Base-by-base conservation (phyloP, 1,140 invertebrate genomes). In the Gryllus bimaculatus region DNA sequence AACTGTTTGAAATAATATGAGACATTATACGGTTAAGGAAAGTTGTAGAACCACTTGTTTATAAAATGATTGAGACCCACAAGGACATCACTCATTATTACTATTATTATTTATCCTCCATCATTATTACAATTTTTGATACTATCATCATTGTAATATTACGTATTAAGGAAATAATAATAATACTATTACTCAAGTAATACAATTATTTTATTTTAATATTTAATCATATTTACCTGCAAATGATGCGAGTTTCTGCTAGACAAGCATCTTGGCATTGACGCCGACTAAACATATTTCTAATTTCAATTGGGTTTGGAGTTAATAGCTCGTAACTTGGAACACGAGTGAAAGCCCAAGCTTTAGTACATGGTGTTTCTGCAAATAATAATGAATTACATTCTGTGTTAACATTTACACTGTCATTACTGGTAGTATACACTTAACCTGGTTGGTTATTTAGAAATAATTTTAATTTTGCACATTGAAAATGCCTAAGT, bases 291-390 rank as follows among this genome's bases (percentile, higher is more conserved):
- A 81, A 81, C 8, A 89, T 84, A 79, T 84, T 86, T 49, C 83
- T 82, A 12, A 87, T 79, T 79, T 86, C 84, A 20, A 85, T 82
- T 76, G 85, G 85, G 12, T 86, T 84, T 54, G 82, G 82, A 21
- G 84, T 85, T 13, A 85, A 83, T 21, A 89, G 82, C 75, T 88
- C 86, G 81, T 84, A 86, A 26, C 86, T 86, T 20, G 86, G 86
- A 10, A 89, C 85, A 74, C 88, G 83, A 21, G 87, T 88, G 81
- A 88, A 89, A 8, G 85, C 84, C 88, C 88, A 89, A 10, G 87
- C 81, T 81, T 88, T 88, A 7, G 84, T 83, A 81, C 88, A 89
- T 21, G 81, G 80, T 73, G 83, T 81, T 77, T 85, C 86, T 87
- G 78, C 20, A 75, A 48, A 39, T 39, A 39, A 5, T 7, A 78